Conservation (phyloP, 2,888 invertebrate species). For the Dynastes maya region DNA sequence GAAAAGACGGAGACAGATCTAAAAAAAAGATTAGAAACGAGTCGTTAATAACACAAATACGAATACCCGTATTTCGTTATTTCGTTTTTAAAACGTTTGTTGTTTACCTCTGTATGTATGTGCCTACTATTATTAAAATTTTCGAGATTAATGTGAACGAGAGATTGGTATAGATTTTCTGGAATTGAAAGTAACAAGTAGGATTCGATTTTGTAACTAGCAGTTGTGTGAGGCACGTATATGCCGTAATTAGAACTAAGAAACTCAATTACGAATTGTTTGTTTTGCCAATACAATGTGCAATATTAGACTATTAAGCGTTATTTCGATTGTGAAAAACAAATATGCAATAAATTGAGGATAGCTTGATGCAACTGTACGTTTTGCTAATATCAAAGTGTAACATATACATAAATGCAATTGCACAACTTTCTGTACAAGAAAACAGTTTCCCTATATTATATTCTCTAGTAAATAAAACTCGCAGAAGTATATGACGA, state of each 20-base stretch:
- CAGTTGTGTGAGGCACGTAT: not conserved
- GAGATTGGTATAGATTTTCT: constrained; percentile 12
- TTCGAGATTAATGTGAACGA: not conserved
- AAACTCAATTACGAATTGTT: not conserved
- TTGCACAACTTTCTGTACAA: not conserved
- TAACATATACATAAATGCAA: not conserved
- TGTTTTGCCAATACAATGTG: not conserved
- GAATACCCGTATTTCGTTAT: not conserved
- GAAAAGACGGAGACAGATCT: constrained; percentile 6
- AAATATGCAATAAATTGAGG: not conserved
- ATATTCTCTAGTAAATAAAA: not conserved
- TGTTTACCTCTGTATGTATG: not conserved
- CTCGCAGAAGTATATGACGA: no score
- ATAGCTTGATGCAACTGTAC: constrained; percentile 5
- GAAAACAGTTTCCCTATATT: not conserved
- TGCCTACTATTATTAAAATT: not conserved
- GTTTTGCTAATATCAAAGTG: not conserved
- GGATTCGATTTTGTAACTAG: constrained; percentile 7
- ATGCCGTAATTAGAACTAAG: not conserved
- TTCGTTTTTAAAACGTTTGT: not conserved
- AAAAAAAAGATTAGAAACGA: not conserved
- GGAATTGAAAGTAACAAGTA: constrained; percentile 18
- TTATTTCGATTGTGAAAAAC: not conserved
- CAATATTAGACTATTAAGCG: constrained; percentile 1
- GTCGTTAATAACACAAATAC: constrained; percentile 22